Evolutionary conservation across 1,140 invertebrate species (phyloP), one percentile per base, ranked within the genome.

Genomic region (Drosophila persimilis): DNA sequence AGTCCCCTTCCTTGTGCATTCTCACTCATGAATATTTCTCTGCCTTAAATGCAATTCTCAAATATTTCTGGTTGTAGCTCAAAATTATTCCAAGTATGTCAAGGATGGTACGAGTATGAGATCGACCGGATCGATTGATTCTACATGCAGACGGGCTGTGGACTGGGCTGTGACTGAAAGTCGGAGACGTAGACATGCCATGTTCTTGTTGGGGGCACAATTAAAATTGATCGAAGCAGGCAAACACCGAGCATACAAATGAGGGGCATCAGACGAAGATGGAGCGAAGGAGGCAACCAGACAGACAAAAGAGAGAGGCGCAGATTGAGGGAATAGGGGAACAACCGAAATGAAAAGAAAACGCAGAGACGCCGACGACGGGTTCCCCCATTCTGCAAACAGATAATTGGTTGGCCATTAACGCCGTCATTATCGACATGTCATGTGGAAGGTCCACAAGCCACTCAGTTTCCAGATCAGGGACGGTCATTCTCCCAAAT

Each of bases 391-490:
- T 22, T 64, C 51, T 29, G 11, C 1, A 41, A 58, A 20, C 20
- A 55, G 54, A 50, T 56, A 65, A 74, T 74, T 60, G 53, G 35
- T 20, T 17, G 13, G 44, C 54, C 73, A 77, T 77, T 77, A 77
- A 77, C 73, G 59, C 73, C 64, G 51, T 76, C 65, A 77, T 77
- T 77, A 77, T 77, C 74, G 61, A 50, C 60, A 73, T 50, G 20
- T 20, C 20, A 20, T 20, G 20, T 20, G 48, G 70, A 47, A 17
- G 50, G 26, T 22, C 17, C 17, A 7, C 11, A 6, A 43, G 45
- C 17, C 44, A 6, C 4, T 66, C 59, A 45, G 44, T 22, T 35
- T 17, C 8, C 2, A n/a, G 22, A 15, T 1, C n/a, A 3, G 6
- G 20, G 24, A 26, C 57, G 62, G 57, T 31, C 5, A 13, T 31